Evolutionary conservation across 2,888 invertebrate species (phyloP).

Genomic region (Orthosia incerta): DNA sequence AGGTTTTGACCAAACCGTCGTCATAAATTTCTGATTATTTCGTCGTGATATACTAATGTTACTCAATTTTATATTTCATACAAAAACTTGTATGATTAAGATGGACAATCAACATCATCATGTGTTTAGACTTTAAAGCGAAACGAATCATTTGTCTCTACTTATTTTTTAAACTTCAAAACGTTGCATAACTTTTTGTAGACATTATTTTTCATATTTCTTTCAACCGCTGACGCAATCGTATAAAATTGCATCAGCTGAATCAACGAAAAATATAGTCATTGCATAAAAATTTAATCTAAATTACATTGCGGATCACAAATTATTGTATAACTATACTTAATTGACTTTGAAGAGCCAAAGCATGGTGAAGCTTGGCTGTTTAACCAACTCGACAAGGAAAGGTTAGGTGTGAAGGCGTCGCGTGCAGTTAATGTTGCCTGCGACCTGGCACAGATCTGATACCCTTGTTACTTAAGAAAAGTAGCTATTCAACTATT

Average conservation of each 20-base stretch:
- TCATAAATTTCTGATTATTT: neutral
- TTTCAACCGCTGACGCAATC: neutral
- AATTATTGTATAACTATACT: conserved; percentile 16
- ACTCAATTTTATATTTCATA: neutral
- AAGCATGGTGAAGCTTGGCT: conserved; percentile 33
- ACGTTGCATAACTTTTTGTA: conserved; percentile 26
- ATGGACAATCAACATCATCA: conserved; percentile 26
- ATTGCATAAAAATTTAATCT: conserved; percentile 18
- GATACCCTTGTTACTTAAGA: conserved; percentile 44
- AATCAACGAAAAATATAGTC: conserved; percentile 6
- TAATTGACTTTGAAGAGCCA: conserved; percentile 4
- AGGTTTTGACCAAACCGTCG: neutral
- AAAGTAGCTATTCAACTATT: conserved; percentile 25
- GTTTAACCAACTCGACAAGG: conserved; percentile 33
- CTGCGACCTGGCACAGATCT: conserved; percentile 52
- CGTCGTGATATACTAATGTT: conserved; percentile 1
- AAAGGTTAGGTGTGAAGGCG: conserved; percentile 61
- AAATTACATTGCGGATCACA: neutral
- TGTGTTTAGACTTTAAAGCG: conserved; percentile 39
- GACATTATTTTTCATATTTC: neutral
- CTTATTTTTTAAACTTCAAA: conserved; percentile 11
- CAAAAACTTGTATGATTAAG: conserved; percentile 33
- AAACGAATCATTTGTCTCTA: conserved; percentile 44
- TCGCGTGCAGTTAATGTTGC: conserved; percentile 61
- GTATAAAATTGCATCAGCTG: conserved; percentile 9